These are phyloP conservation scores for Diplodus puntazzo DNA, from an alignment of 2,797 vertebrate species.

Conservation along the genomic window DNA sequence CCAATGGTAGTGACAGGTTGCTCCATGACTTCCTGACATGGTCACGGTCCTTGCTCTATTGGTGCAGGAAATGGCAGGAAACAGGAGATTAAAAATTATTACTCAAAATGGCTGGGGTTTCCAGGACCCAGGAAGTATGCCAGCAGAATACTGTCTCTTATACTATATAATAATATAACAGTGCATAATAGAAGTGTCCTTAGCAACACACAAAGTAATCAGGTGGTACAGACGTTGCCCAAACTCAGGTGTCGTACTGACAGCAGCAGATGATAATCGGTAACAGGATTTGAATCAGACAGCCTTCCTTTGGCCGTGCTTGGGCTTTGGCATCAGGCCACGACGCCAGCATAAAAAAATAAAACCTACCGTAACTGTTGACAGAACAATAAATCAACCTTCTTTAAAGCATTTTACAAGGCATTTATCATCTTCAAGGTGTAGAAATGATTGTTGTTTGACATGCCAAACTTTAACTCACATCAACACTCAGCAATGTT, in stretches of 20 bases:
- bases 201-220: conserved; percentile 21
- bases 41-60: conserved; percentile 85
- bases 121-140: background rate
- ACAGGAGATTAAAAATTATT: accelerated
- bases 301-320: conserved; percentile 12
- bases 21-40: conserved; percentile 87
- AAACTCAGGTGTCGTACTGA: conserved; percentile 23
- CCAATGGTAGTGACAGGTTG: conserved; percentile 85
- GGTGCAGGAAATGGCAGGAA: conserved; percentile 56
- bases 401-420: background rate
- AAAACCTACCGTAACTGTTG: background rate
- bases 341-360: conserved; percentile 8
- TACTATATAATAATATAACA: background rate
- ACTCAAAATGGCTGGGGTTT: background rate
- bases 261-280: conserved; percentile 47
- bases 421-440: background rate
- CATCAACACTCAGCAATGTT: background rate
- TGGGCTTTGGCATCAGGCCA: conserved; percentile 14
- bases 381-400: conserved; percentile 5
- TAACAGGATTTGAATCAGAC: conserved; percentile 67
- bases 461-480: background rate
- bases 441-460: background rate
- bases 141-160: background rate
- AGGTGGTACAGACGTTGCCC: conserved; percentile 8
- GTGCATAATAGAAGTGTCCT: background rate